phyloP scores from a whole-genome alignment of 2,888 invertebrate species.

The Mamestra brassicae region DNA sequence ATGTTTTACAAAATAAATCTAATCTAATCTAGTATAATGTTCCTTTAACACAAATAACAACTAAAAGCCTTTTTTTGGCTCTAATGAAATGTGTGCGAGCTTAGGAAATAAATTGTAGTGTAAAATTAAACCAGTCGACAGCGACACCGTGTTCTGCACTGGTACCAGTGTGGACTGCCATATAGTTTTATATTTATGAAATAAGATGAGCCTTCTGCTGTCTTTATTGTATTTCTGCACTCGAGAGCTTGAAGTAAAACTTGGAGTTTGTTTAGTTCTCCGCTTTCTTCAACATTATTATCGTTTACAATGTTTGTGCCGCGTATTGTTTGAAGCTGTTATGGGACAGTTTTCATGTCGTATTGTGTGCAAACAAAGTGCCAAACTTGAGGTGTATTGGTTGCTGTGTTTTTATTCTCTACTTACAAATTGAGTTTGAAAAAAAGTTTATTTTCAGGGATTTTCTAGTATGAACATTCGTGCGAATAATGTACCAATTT shows the following conservation, averaged over 20 bases:
- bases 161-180: too few species aligned
- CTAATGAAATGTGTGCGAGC: too few species aligned
- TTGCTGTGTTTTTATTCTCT: conserved; percentile 8
- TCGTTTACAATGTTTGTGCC: conserved; percentile 58
- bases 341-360: conserved; percentile 58
- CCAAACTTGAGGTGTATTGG: conserved; percentile 34
- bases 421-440: conserved; percentile 20
- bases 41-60: too few species aligned
- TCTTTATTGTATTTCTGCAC: not conserved
- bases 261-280: conserved; percentile 61
- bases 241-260: conserved; percentile 53
- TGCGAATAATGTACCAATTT: not conserved
- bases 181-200: too few species aligned
- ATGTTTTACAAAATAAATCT: too few species aligned
- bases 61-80: too few species aligned
- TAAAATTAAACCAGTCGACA: too few species aligned
- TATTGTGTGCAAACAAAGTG: conserved; percentile 52
- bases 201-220: conserved; percentile 1
- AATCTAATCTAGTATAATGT: too few species aligned
- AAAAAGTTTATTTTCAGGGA: not conserved
- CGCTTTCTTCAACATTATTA: conserved; percentile 62
- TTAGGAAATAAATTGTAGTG: too few species aligned
- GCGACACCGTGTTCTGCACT: too few species aligned
- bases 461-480: too few species aligned
- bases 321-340: conserved; percentile 57